Conservation (phyloP, 2,113 vertebrate genomes). For the Prionailurus viverrinus region DNA sequence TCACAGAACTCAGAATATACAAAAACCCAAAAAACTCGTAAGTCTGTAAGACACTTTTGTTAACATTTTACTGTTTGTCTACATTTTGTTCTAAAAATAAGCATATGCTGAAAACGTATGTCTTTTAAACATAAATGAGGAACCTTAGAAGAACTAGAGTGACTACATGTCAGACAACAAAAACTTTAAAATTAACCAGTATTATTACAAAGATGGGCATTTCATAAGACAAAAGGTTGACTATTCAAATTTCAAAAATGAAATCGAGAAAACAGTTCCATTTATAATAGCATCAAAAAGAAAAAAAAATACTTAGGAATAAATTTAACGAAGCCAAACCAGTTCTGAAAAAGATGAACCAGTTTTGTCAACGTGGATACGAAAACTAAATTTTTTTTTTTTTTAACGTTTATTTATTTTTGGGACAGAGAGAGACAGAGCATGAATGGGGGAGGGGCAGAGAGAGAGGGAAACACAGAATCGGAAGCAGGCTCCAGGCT, state of each 20-base stretch:
- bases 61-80: neutral
- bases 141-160: neutral
- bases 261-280: neutral
- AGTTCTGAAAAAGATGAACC: neutral
- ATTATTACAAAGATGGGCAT: neutral
- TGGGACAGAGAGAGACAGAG: too few species aligned
- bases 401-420: too few species aligned
- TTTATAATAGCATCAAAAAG: conserved; percentile 24
- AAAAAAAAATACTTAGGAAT: neutral
- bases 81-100: conserved; percentile 10
- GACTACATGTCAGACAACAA: neutral
- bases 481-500: too few species aligned
- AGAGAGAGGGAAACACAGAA: too few species aligned
- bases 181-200: neutral
- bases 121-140: neutral
- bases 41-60: neutral
- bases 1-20: conserved; percentile 13
- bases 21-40: neutral
- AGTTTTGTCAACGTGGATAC: neutral
- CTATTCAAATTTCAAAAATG: neutral
- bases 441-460: too few species aligned
- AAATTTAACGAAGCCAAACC: neutral
- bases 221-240: neutral
- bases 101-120: neutral
- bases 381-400: neutral